Evolutionary conservation across 2,113 vertebrate species (phyloP), one percentile per base, ranked within the genome.

Genomic region (Patagioenas fasciata): DNA sequence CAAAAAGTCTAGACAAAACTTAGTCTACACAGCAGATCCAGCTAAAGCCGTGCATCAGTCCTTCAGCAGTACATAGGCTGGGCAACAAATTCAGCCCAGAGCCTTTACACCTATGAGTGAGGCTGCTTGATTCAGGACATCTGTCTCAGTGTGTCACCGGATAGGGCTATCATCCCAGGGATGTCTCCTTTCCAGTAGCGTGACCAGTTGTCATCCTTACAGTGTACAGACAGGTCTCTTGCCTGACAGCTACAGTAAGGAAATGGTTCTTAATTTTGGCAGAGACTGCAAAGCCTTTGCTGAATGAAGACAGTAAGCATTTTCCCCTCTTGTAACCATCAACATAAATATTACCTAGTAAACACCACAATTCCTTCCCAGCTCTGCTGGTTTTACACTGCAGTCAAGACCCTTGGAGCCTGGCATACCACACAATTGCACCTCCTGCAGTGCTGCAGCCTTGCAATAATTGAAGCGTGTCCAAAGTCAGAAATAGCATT

Each of bases 61-160:
- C 40, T 34, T 58, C 53, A 38, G 42, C 16, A 87, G 69, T 51
- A 74, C 58, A 5, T 3, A 66, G n/a, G 40, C n/a, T 50, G 26
- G 58, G n/a, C 60, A 78, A 64, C 28, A 93, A 70, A 62, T 48
- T 1, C 15, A 2, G 10, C 11, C 26, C n/a, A 51, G 15, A 79
- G 42, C 62, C 82, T n/a, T 72, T 20, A 25, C 9, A 16, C 31
- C 24, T 23, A 1, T 0, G 6, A n/a, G 40, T 2, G 1, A 67
- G 61, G 82, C 20, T 78, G 26, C 24, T 62, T 10, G 21, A 40
- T 34, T 26, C 23, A 42, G 73, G 40, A 15, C 11, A n/a, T 9
- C 9, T 17, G 10, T 26, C 32, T 47, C 38, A 36, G 34, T 13
- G 19, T 34, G 38, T 24, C 74, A 71, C 64, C 44, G 74, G 56